A percentile compares a stretch with the other conserved stretches of the same genome.
Evolutionary conservation across 2,797 vertebrate genomes (phyloP).

Genomic region (Falco naumanni): DNA sequence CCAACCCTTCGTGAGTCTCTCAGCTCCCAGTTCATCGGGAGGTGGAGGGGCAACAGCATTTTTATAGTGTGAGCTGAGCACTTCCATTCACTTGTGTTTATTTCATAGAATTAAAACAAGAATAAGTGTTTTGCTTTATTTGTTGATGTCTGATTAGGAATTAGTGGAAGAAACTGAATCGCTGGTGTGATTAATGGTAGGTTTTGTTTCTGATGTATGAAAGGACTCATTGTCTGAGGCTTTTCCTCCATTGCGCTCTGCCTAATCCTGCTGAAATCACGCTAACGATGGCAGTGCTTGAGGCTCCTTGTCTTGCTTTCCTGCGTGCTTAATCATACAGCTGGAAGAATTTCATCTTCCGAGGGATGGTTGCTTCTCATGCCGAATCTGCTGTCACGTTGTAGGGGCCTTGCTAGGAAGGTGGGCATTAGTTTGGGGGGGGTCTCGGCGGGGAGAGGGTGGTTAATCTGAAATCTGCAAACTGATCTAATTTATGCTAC

Average conservation of each 20-base stretch:
- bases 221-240: constrained; percentile 60
- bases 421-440: background rate
- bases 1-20: background rate
- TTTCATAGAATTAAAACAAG: constrained; percentile 48
- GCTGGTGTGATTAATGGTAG: constrained; percentile 43
- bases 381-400: fast-evolving
- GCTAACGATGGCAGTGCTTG: background rate
- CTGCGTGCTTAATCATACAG: background rate
- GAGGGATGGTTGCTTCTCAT: background rate
- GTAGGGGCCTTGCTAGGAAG: background rate
- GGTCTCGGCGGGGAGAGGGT: too few species aligned
- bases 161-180: constrained; percentile 57
- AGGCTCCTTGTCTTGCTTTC: constrained; percentile 16
- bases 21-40: background rate
- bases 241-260: constrained; percentile 43
- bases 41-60: background rate
- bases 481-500: background rate
- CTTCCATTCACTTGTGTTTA: constrained; percentile 50
- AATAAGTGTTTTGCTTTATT: constrained; percentile 64
- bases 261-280: constrained; percentile 58
- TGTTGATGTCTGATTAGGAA: constrained; percentile 65
- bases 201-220: constrained; percentile 56
- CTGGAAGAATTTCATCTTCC: background rate
- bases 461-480: background rate
- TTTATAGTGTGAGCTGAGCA: background rate